phyloP scores from a whole-genome alignment of 1,140 invertebrate species.

The Drosophila triauraria region DNA sequence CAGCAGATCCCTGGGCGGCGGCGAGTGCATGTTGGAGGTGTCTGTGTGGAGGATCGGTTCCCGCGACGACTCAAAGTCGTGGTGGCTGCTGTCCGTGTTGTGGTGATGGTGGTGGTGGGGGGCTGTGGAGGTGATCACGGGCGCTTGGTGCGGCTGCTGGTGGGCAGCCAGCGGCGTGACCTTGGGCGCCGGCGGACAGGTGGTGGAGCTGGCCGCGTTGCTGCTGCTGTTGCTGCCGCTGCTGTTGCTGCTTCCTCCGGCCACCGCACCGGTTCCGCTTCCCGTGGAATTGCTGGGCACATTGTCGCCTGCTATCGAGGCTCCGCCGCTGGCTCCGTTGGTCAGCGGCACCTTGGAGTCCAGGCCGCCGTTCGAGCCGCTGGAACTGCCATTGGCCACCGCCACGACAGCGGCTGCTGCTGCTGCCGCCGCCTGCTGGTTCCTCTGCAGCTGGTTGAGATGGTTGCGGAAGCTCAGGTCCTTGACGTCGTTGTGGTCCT shows the following conservation, averaged over 20 bases:
- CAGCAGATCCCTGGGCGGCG: conserved; percentile 73
- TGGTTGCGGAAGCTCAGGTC: conserved; percentile 84
- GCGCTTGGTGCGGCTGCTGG: conserved; percentile 78
- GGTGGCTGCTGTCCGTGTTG: conserved; percentile 80
- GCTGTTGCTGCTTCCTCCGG: conserved; percentile 35
- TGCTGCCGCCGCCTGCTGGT: conserved; percentile 58
- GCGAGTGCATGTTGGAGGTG: conserved; percentile 84
- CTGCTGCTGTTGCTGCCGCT: conserved; percentile 58
- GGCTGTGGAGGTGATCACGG: conserved; percentile 81
- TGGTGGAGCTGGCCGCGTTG: conserved; percentile 66
- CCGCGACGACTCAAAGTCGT: conserved; percentile 81
- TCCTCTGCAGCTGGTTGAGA: conserved; percentile 77
- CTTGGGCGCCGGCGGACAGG: conserved; percentile 38
- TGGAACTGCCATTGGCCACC: conserved; percentile 43
- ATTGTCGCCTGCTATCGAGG: conserved; percentile 36
- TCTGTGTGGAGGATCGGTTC: conserved; percentile 78
- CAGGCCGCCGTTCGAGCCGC: conserved; percentile 22
- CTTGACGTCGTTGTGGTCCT: conserved; percentile 90
- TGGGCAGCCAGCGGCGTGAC: conserved; percentile 34
- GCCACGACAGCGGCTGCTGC: conserved; percentile 50
- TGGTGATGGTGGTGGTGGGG: conserved; percentile 73
- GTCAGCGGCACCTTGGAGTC: conserved; percentile 37
- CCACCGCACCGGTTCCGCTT: conserved; percentile 12
- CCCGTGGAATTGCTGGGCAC: conserved; percentile 66
- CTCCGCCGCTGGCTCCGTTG: conserved; percentile 27